Conservation (phyloP, 2,888 invertebrate species). For the Lycocerus yunnanus region DNA sequence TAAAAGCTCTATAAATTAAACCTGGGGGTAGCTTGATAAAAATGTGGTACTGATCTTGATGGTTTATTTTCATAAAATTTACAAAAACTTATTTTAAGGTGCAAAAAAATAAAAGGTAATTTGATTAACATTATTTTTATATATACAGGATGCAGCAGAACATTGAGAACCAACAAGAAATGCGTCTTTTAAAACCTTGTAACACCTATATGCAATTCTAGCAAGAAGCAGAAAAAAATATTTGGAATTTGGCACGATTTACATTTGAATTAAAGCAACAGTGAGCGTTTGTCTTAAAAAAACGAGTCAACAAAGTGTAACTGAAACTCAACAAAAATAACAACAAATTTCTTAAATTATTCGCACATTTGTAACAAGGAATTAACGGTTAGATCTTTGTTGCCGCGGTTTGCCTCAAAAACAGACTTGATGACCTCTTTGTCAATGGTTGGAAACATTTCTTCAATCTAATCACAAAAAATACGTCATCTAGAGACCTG, state of each 20-base stretch:
- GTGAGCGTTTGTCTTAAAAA: not conserved
- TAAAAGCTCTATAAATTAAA: no score
- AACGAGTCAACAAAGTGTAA: not conserved
- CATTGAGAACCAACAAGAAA: not conserved
- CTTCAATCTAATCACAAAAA: constrained; percentile 70
- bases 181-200: not conserved
- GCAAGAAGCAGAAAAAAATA: not conserved
- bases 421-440: constrained; percentile 91
- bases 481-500: no score
- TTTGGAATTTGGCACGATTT: not conserved
- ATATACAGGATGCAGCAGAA: not conserved
- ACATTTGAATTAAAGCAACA: not conserved
- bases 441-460: constrained; percentile 97
- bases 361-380: constrained; percentile 87
- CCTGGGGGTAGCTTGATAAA: no score
- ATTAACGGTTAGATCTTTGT: constrained; percentile 90
- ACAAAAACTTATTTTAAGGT: not conserved
- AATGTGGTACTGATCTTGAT: not conserved
- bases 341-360: constrained; percentile 51
- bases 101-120: not conserved
- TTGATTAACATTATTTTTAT: not conserved
- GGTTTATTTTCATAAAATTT: not conserved
- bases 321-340: constrained; percentile 4
- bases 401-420: constrained; percentile 84
- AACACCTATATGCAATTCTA: not conserved